Base-by-base conservation (phyloP, 2,888 invertebrate genomes). In the Epinotia ramella region DNA sequence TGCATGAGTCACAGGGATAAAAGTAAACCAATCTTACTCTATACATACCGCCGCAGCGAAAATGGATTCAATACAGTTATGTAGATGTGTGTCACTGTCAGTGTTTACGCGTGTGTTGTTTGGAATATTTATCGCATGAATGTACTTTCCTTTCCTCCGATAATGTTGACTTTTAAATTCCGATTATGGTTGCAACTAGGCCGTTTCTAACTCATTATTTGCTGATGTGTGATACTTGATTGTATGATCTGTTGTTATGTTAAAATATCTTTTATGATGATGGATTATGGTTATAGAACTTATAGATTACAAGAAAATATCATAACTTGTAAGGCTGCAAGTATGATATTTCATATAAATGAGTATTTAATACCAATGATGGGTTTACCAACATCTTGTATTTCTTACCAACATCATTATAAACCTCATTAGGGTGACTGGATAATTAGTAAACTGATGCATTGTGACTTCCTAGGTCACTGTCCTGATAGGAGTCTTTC, bases 61-160 rank as follows among this genome's bases (percentile, higher is more conserved):
- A 84, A 84, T 81, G 81, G 81, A 81, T 82, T 82, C 79, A 82
- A 82, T 86, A 89, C 88, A 85, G 87, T 86, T 87, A 88, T 78
- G 81, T 74, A 87, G 86, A 90, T 89, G 89, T 89, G 81, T 89
- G 89, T 87, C 89, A 87, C 79, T 88, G 83, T 83, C 89, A 87
- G 79, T 88, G 83, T 83, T 86, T 85, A 81, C 79, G 83, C 82
- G 84, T 86, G 87, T 85, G 80, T 79, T 79, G 75, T 67, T 71
- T 71, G 76, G 88, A 89, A 91, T 89, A 87, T 80, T 83, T 86
- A 84, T 80, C 80, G 79, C 79, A 79, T 84, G 83, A 85, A 79
- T 84, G 78, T 81, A 73, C 71, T 78, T 77, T 68, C 77, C 56
- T 77, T 77, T 78, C 80, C 64, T 71, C 57, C 16, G 70, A 57